Evolutionary conservation across 1,140 invertebrate genomes (phyloP).

Genomic region (Akabosia matsudoensis): DNA sequence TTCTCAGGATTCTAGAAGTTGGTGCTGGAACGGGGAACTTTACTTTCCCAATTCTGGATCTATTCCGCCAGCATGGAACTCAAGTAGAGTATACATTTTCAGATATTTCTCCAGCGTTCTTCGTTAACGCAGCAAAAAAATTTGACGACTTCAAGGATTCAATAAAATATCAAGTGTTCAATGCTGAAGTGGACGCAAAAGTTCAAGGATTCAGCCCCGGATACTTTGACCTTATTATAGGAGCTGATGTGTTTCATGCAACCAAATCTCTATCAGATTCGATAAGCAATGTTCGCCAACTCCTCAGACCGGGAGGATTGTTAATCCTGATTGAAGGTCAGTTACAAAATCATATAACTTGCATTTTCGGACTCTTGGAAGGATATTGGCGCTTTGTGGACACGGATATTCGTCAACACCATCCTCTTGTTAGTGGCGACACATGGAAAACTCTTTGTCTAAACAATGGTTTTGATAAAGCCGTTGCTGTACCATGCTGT

Average conservation of each 20-base stretch:
- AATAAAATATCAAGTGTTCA: slow-evolving; percentile 23
- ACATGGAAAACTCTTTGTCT: not conserved
- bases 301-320: slow-evolving; percentile 2
- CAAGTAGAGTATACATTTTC: slow-evolving; percentile 29
- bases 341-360: not conserved
- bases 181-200: slow-evolving; percentile 32
- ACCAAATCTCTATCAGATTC: slow-evolving; percentile 24
- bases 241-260: slow-evolving; percentile 34
- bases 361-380: slow-evolving; percentile 23
- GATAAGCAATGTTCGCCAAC: not conserved
- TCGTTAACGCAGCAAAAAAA: not conserved
- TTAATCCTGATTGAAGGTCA: slow-evolving; percentile 5
- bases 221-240: slow-evolving; percentile 28
- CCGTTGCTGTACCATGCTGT: not conserved
- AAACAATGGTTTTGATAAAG: not conserved
- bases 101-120: slow-evolving; percentile 35
- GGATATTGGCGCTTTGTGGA: slow-evolving; percentile 30
- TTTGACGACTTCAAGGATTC: slow-evolving; percentile 1
- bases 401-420: slow-evolving; percentile 4
- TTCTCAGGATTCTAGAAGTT: slow-evolving; percentile 35
- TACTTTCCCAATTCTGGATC: slow-evolving; percentile 1
- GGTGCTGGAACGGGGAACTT: slow-evolving; percentile 32
- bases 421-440: not conserved
- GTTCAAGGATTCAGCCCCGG: slow-evolving; percentile 26
- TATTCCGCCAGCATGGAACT: not conserved